Base-by-base conservation (phyloP, 2,113 vertebrate genomes). In the Melanotaenia duboulayi region DNA sequence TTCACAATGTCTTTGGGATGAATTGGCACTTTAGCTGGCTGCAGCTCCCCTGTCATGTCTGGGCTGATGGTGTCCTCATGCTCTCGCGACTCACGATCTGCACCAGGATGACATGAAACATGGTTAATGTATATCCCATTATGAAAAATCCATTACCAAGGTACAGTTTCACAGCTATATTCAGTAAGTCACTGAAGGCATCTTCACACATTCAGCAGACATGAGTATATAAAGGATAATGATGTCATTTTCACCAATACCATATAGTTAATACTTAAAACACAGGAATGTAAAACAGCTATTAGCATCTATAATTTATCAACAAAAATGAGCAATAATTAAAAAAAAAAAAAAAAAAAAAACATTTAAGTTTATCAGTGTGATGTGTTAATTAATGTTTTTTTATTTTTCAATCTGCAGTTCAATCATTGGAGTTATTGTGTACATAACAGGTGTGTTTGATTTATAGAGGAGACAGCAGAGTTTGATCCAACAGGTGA, bases 11-110 rank as follows among this genome's bases (percentile, higher is more conserved):
- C 93, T 90, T 94, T 94, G 63, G 85, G 85, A 0, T 93, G 94
- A 70, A 96, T 92, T 1, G 89, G 91, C 59, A 93, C 89, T 90
- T 98, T 98, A 58, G 95, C 92, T 0, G 90, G 88, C 80, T 93
- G 97, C 66, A 94, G 92, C 49, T 97, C 97, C 63, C 97, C 96
- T 0, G 95, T 92, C 82, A 95, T 95, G 86, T 99, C 97, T 0
- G 96, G 91, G 0, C 95, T 95, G 63, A 95, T 93, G 0, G 95
- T 83, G 16, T 98, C 96, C 74, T 99, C 97, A 0, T 95, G 95
- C 56, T 98, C 97, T 10, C 92, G 94, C 10, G 97, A 98, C 76
- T 98, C 97, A 40, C 91, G 94, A 78, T 98, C 97, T 97, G 87
- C 4, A 83, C 9, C 37, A 1, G 44, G 55, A 82, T 4, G 75